Conservation (phyloP, 2,888 invertebrate species). For the Trilocha varians region DNA sequence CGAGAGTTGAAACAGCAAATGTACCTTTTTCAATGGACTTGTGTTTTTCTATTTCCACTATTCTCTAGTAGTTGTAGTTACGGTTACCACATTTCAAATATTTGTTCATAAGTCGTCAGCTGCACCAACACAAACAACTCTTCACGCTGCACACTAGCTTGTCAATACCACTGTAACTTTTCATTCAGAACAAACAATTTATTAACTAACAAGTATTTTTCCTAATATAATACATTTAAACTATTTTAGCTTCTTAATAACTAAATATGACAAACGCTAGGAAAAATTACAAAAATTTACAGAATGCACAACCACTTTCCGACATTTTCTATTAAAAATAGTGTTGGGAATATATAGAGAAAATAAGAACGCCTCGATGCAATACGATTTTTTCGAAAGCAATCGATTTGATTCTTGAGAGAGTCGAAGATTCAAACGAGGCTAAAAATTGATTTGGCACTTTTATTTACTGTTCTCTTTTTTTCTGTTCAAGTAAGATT, state of each 20-base stretch:
- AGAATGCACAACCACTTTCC: conserved; percentile 50
- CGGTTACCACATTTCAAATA: conserved; percentile 57
- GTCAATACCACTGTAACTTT: conserved; percentile 6
- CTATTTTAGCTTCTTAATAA: conserved; percentile 18
- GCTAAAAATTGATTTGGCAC: too few relatives aligned
- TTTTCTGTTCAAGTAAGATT: too few relatives aligned
- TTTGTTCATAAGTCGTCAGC: conserved; percentile 51
- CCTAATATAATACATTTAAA: conserved; percentile 5
- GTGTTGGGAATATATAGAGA: too few relatives aligned
- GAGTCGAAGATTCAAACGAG: too few relatives aligned
- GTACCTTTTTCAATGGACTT: conserved; percentile 35
- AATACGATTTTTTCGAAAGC: too few relatives aligned
- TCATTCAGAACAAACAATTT: neutral
- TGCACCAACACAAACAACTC: conserved; percentile 62
- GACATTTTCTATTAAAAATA: conserved; percentile 60
- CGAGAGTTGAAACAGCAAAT: conserved; percentile 12
- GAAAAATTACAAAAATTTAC: conserved; percentile 30
- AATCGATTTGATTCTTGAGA: too few relatives aligned
- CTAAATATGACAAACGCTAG: conserved; percentile 16
- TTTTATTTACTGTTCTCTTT: too few relatives aligned
- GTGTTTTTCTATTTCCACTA: conserved; percentile 22
- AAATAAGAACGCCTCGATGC: too few relatives aligned
- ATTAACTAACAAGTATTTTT: neutral
- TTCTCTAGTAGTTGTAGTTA: conserved; percentile 31
- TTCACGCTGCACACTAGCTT: conserved; percentile 42